Evolutionary conservation across 2,797 vertebrate genomes (phyloP), one percentile per base, ranked within the genome.

Genomic region (Delichon dasypus): DNA sequence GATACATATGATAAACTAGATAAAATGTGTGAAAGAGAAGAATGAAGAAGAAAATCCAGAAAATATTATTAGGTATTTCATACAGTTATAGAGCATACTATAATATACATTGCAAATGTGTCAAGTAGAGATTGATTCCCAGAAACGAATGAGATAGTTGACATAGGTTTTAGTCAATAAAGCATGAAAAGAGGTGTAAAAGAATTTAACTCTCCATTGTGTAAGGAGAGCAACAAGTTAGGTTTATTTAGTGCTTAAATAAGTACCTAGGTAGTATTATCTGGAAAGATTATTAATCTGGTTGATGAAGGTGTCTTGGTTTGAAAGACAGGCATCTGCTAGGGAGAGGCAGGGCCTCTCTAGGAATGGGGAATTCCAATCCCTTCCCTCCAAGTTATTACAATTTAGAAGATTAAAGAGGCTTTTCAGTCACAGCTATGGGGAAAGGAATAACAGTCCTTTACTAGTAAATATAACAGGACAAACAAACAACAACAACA

Each of bases 21-120:
- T 38, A 38, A 38, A 38, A 38, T 38, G 38, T 38, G 38, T 38
- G 38, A 38, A 38, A 38, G 38, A 38, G 38, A 38, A 38, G 38
- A 38, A 38, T 38, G 38, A 55, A 54, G 29, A 82, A 15, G 21
- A 38, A 47, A 83, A 61, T 11, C 16, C 21, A 71, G 4, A 71
- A 58, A 78, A 51, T 4, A 30, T 1, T 54, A 16, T 9, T 21
- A 70, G 5, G 0, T 18, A 42, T 54, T 74, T 55, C 22, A 51
- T n/a, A 42, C 1, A 21, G 4, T 51, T 65, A 47, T 2, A 40
- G 3, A 38, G 38, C 4, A 1, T 10, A n/a, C 9, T 71, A 4
- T 38, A 71, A 38, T 38, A 38, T 38, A 38, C 38, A 38, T 38
- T 38, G 38, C 5, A 64, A 64, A 71, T 60, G 17, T 48, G 30